These are phyloP conservation scores for Echinometra lucunter DNA, from an alignment of 53 echinoderm and acorn worm genomes.

Conservation along the genomic window DNA sequence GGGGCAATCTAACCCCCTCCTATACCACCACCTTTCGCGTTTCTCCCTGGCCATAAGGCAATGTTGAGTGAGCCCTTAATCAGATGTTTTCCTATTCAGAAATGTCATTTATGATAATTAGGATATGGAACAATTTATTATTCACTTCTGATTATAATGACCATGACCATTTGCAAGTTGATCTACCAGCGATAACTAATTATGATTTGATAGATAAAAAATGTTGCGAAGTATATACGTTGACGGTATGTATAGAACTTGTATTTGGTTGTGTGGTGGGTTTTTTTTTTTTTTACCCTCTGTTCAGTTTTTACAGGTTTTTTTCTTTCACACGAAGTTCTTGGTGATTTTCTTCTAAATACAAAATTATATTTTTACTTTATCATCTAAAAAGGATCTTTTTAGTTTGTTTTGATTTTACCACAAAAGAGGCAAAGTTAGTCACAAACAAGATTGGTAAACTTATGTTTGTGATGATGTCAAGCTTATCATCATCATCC, in stretches of 20 bases:
- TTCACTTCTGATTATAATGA: not conserved
- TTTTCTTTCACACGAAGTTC: too few relatives aligned
- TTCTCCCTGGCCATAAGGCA: not conserved
- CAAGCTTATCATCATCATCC: not conserved
- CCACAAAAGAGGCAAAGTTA: not conserved
- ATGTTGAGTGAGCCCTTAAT: not conserved
- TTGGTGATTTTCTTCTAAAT: not conserved
- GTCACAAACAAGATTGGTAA: not conserved
- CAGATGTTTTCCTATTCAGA: not conserved
- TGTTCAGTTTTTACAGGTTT: too few relatives aligned
- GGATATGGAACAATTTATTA: not conserved
- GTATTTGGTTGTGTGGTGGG: not conserved
- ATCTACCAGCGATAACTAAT: not conserved
- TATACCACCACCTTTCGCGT: not conserved
- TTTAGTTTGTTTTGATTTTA: too few relatives aligned
- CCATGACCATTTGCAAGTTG: not conserved
- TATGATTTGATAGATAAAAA: not conserved
- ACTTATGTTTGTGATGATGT: not conserved
- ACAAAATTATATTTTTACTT: not conserved
- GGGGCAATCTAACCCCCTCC: too few relatives aligned
- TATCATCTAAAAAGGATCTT: not conserved
- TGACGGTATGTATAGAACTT: not conserved
- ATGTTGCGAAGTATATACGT: not conserved
- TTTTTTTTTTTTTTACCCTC: not conserved
- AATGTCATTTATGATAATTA: not conserved